Evolutionary conservation across 2,113 vertebrate genomes (phyloP), one percentile per base, ranked within the genome.

Genomic region (Alexandromys fortis): DNA sequence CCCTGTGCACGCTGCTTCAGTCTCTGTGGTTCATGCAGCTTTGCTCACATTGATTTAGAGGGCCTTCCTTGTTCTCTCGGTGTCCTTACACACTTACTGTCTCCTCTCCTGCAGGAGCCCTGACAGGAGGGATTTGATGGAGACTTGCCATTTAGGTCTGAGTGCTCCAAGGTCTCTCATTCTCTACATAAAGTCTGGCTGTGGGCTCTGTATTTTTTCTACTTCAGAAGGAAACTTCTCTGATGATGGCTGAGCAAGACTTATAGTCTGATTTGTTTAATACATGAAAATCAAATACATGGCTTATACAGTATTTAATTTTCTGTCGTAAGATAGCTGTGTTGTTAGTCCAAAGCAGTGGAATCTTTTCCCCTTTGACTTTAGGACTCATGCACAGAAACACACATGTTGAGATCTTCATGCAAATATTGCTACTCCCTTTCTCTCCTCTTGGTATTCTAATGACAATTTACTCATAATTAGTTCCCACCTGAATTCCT

Each of bases 251-350:
- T 63, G 13, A 42, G 14, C 13, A 30, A 42, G 24, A 24, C 38
- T 30, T 45, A 85, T 30, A 65, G 58, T 65, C 38, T 55, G 12
- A 35, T 82, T 83, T 89, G 68, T 52, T 77, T 90, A 28, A 68
- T 78, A 91, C 89, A 75, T 90, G 47, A 58, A 90, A 95, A 42
- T 35, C 38, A 78, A 78, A 75, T 91, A 65, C 9, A 42, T 87
- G 17, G 12, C 82, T 87, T 94, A 45, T 52, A 11, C 16, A 97
- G 10, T 87, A 91, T 96, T 94, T 95, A 82, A 55, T 47, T 90
- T 94, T 93, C 21, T 33, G 38, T 67, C 4, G 24, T 89, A 70
- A 89, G 9, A 33, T 91, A 86, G 52, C 76, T 67, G 7, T 72
- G 26, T 87, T 86, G 3, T 95, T 30, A 45, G 3, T 92, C 19